These are phyloP conservation scores for Lonchura striata DNA, from an alignment of 2,113 vertebrate species.

Conservation along the genomic window DNA sequence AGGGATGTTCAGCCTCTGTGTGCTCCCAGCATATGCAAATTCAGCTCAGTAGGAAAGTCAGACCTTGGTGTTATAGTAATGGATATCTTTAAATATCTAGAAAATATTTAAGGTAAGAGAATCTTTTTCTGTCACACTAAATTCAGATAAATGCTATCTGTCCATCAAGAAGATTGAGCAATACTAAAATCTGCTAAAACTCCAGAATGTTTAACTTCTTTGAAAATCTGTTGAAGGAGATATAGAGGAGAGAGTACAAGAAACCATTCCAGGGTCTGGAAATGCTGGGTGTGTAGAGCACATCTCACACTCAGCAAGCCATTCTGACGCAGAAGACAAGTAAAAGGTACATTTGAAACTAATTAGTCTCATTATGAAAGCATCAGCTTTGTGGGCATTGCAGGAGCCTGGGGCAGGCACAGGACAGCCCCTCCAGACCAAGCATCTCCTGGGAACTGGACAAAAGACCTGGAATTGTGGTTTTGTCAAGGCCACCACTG, in stretches of 20 bases:
- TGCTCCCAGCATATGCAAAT: neutral
- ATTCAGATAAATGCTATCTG: neutral
- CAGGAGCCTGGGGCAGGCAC: neutral
- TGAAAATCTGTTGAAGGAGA: neutral
- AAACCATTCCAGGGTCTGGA: neutral
- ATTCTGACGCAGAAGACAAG: neutral
- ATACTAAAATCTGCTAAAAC: neutral
- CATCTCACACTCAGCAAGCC: neutral
- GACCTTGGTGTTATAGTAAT: neutral
- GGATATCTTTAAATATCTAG: neutral
- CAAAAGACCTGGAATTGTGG: fast-evolving
- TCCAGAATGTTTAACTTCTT: neutral
- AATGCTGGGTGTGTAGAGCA: neutral
- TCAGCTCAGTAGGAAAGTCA: neutral
- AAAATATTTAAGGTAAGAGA: neutral
- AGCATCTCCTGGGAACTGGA: neutral
- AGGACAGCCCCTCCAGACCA: neutral
- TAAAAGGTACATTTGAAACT: neutral
- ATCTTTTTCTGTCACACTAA: neutral
- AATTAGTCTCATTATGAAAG: neutral
- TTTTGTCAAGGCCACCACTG: neutral
- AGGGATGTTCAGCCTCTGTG: neutral
- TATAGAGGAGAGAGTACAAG: fast-evolving
- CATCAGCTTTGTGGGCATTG: neutral
- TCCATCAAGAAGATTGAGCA: neutral